Conservation (phyloP, 2,113 vertebrate genomes). For the Chlorocebus sabaeus region DNA sequence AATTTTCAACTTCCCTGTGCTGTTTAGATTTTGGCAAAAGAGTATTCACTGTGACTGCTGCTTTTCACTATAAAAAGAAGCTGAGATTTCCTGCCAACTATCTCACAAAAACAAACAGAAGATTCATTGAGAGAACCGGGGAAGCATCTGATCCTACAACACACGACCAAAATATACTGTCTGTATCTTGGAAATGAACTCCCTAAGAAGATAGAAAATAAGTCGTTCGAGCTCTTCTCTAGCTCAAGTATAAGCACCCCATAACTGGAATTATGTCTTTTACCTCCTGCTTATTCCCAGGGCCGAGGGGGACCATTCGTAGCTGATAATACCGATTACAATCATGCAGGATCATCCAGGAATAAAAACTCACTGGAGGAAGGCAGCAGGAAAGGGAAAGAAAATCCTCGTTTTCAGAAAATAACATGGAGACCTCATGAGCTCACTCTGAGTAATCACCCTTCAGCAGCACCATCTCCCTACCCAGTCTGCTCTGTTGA, state of each 20-base stretch:
- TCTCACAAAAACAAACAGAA: neutral
- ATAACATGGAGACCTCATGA: too few relatives aligned
- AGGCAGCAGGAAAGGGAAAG: neutral
- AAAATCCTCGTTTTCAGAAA: neutral
- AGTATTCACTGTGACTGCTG: neutral
- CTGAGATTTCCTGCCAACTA: neutral
- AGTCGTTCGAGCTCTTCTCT: neutral
- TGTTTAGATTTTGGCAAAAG: neutral
- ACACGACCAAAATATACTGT: neutral
- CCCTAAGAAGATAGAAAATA: neutral
- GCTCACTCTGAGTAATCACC: neutral
- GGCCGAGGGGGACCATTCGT: fast-evolving
- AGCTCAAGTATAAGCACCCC: neutral
- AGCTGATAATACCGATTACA: neutral
- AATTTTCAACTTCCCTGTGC: neutral
- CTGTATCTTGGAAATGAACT: neutral
- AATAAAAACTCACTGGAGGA: neutral
- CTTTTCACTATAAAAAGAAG: constrained; percentile 7
- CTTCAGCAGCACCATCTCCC: neutral
- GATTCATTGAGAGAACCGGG: neutral
- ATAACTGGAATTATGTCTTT: neutral
- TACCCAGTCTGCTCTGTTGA: too few relatives aligned
- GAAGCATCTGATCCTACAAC: neutral
- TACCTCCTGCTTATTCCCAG: too few relatives aligned
- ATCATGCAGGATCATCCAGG: neutral